phyloP scores from a whole-genome alignment of 2,113 vertebrate species.

The Aspidoscelis tigris region DNA sequence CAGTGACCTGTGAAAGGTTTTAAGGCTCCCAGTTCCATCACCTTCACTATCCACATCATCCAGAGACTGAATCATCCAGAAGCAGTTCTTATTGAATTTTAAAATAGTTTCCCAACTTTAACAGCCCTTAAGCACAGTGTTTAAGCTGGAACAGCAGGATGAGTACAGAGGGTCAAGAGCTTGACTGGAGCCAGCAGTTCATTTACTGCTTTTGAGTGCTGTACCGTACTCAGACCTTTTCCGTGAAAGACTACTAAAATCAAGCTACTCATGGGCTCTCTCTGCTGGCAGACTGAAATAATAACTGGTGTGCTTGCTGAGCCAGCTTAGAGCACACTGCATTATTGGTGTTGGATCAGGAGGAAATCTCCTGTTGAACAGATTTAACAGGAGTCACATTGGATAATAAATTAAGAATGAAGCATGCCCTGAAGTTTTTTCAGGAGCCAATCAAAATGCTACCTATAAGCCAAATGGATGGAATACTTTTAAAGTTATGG shows the following conservation, averaged over 20 bases:
- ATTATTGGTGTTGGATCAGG: neutral
- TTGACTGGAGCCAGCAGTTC: neutral
- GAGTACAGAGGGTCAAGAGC: neutral
- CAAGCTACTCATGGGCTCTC: neutral
- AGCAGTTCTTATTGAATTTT: neutral
- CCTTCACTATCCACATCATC: neutral
- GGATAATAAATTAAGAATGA: neutral
- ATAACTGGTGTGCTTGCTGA: neutral
- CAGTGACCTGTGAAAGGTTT: neutral
- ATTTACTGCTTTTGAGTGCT: neutral
- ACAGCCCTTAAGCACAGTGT: neutral
- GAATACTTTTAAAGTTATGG: neutral
- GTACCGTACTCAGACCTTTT: neutral
- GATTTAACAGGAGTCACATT: neutral
- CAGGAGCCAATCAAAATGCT: neutral
- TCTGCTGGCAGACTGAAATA: conserved; percentile 1
- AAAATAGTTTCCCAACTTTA: neutral
- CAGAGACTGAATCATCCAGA: neutral
- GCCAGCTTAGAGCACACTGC: neutral
- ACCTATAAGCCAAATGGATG: neutral
- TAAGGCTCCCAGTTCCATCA: neutral
- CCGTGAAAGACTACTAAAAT: neutral
- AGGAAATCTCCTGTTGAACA: neutral
- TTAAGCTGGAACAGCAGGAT: neutral
- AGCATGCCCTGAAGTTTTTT: neutral